Conservation (phyloP, 2,113 vertebrate species). For the Mellivora capensis region DNA sequence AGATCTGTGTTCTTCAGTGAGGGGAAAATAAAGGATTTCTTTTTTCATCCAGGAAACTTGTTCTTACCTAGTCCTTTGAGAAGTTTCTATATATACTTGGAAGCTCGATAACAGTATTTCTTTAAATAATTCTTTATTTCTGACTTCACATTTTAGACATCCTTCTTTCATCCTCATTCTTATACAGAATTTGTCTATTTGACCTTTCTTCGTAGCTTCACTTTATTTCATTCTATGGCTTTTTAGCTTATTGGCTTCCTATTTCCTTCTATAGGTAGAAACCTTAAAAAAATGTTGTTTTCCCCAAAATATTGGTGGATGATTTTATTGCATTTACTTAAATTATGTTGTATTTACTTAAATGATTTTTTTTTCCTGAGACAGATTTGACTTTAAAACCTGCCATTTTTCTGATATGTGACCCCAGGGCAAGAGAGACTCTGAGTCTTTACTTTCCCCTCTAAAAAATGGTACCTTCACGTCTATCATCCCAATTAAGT, state of each 20-base stretch:
- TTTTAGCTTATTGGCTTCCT: background rate
- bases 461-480: background rate
- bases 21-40: background rate
- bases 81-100: background rate
- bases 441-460: background rate
- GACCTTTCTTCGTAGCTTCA: background rate
- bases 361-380: background rate
- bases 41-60: background rate
- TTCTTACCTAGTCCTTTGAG: background rate
- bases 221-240: background rate
- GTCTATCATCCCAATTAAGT: background rate
- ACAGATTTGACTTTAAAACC: conserved; percentile 17
- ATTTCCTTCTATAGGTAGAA: background rate
- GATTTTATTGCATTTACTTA: background rate
- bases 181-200: background rate
- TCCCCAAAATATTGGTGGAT: background rate
- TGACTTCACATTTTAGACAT: background rate
- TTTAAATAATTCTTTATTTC: background rate
- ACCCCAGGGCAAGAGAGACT: background rate
- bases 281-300: background rate
- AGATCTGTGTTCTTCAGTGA: background rate
- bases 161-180: background rate
- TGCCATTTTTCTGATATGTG: background rate
- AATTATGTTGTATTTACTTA: background rate
- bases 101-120: background rate